Evolutionary conservation across 1,140 invertebrate species (phyloP).

Genomic region (Oppia nitens): DNA sequence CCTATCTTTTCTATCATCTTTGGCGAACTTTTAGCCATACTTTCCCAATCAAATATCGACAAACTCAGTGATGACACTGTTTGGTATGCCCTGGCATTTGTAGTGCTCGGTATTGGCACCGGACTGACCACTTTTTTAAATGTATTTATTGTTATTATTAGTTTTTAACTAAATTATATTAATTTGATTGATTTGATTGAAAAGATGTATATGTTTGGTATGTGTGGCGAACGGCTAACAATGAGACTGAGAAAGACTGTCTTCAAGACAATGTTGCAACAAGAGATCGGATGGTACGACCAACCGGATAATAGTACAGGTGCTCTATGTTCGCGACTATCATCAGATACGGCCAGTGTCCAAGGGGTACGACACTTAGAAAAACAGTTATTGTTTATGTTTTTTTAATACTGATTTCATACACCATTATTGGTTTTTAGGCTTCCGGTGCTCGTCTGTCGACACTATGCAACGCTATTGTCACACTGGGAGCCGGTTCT

Average conservation of each 20-base stretch:
- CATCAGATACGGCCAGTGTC: constrained; percentile 57
- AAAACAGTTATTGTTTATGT: too few relatives aligned
- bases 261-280: constrained; percentile 49
- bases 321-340: constrained; percentile 53
- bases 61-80: constrained; percentile 33
- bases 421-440: constrained; percentile 26
- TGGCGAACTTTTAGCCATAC: constrained; percentile 58
- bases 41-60: constrained; percentile 31
- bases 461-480: constrained; percentile 52
- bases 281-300: constrained; percentile 65
- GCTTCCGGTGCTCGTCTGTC: constrained; percentile 63
- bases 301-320: constrained; percentile 52
- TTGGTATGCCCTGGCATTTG: constrained; percentile 45
- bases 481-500: constrained; percentile 50
- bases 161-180: too few relatives aligned
- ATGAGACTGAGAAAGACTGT: constrained; percentile 42
- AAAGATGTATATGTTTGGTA: constrained; percentile 46
- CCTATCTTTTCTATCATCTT: constrained; percentile 67
- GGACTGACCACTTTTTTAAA: constrained; percentile 42
- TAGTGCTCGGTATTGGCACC: constrained; percentile 43
- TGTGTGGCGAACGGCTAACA: constrained; percentile 51
- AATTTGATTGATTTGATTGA: background rate
- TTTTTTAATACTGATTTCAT: background rate
- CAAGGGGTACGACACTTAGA: constrained; percentile 57
- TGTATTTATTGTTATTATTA: constrained; percentile 26